phyloP scores from a whole-genome alignment of 2,888 invertebrate genomes.

The Drosophila parthenogenetica region DNA sequence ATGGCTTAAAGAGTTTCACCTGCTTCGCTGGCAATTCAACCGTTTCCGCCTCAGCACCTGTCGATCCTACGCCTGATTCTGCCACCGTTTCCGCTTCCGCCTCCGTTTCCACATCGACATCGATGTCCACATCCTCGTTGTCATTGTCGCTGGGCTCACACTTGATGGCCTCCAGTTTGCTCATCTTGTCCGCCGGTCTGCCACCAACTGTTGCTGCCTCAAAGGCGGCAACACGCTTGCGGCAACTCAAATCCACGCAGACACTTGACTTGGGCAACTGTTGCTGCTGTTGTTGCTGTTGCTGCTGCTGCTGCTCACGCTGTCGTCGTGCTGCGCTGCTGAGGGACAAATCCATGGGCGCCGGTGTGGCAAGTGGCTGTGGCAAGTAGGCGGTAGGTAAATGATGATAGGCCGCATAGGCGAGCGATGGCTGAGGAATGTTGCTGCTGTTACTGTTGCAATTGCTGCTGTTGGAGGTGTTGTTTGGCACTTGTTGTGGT shows the following conservation, averaged over 20 bases:
- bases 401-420: constrained; percentile 45
- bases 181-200: constrained; percentile 74
- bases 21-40: constrained; percentile 84
- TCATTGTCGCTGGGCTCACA: constrained; percentile 58
- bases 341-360: constrained; percentile 83
- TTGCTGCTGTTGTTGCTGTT: constrained; percentile 40
- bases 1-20: constrained; percentile 92
- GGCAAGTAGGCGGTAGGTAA: constrained; percentile 47
- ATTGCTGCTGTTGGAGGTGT: constrained; percentile 63
- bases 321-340: constrained; percentile 73
- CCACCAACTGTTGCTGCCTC: constrained; percentile 23
- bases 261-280: constrained; percentile 38
- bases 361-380: constrained; percentile 53
- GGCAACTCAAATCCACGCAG: constrained; percentile 81
- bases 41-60: constrained; percentile 9
- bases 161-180: constrained; percentile 65
- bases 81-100: constrained; percentile 39
- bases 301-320: constrained; percentile 47
- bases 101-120: constrained; percentile 58
- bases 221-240: constrained; percentile 76
- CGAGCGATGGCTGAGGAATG: constrained; percentile 55
- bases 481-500: constrained; percentile 71
- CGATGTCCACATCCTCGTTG: constrained; percentile 50
- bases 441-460: constrained; percentile 56
- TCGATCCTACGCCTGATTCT: constrained; percentile 16